Evolutionary conservation across 2,113 vertebrate genomes (phyloP).

Genomic region (Ornithorhynchus anatinus): DNA sequence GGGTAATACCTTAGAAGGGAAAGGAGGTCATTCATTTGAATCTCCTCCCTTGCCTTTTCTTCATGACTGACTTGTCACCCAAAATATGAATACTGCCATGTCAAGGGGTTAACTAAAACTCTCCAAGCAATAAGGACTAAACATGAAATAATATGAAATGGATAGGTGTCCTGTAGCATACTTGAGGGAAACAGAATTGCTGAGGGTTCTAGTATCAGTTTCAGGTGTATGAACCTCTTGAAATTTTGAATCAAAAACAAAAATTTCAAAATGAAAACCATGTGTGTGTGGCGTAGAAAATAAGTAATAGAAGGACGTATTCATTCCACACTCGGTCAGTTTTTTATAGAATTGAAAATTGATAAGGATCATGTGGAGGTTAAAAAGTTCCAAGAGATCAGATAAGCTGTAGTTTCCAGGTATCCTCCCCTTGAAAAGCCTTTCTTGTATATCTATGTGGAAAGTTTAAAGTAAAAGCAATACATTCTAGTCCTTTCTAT

Average conservation of each 20-base stretch:
- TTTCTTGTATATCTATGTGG: neutral
- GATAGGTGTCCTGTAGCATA: neutral
- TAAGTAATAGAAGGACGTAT: neutral
- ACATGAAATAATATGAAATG: neutral
- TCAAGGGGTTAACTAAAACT: neutral
- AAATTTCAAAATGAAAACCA: neutral
- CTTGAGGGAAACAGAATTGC: neutral
- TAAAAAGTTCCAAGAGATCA: neutral
- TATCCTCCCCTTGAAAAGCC: neutral
- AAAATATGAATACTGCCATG: neutral
- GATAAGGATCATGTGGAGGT: neutral
- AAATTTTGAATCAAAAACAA: neutral
- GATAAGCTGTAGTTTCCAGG: neutral
- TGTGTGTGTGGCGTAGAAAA: neutral
- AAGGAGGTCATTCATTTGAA: neutral
- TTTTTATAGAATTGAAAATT: neutral
- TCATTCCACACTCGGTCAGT: neutral
- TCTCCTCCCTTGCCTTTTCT: neutral
- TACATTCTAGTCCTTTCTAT: constrained; percentile 22
- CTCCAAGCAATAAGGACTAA: neutral
- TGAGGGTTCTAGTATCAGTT: neutral
- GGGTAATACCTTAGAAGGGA: neutral
- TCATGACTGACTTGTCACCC: neutral
- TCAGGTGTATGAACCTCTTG: neutral
- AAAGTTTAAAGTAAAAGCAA: constrained; percentile 20